Base-by-base conservation (phyloP, 1,140 invertebrate genomes). In the Apolygus lucorum region DNA sequence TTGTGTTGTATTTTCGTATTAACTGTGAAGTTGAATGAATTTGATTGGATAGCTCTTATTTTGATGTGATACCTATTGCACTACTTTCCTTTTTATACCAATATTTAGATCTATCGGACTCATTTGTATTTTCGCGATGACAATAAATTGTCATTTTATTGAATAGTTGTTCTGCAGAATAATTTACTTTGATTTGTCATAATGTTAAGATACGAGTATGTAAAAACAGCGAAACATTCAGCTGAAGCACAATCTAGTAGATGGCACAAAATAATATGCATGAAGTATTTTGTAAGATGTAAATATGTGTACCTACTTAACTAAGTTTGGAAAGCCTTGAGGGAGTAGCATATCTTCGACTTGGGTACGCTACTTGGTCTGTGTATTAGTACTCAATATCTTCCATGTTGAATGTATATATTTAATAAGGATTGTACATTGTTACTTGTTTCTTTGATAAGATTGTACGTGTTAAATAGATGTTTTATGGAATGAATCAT, bases 381-480 rank as follows among this genome's bases (percentile, higher is more conserved):
- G n/a, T n/a, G n/a, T n/a, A 59, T 4, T 59, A 59, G 4, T 59
- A 13, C 22, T 59, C 11, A 59, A 59, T 59, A 11, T 59, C 54
- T 59, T 59, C 54, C 54, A 59, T 11, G 22, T 59, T 59, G 4
- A 59, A 59, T 59, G 54, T 59, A 59, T 59, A 59, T 59, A 59
- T 59, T n/a, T 59, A 59, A 17, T 17, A 11, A 21, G 22, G 54
- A 59, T 59, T 59, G 54, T 59, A 59, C 54, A 59, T 59, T 59
- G 54, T 59, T 59, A 22, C 22, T 17, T 22, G 22, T 24, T 59
- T 22, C 4, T 59, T 59, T 17, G 8, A 17, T 59, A 4, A 14
- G 22, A 22, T 59, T 11, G 11, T 4, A 4, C 11, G 54, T 59
- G 54, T 59, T 17, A 14, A 4, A 24, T 59, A 17, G 22, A 4